Conservation (phyloP, 2,797 vertebrate genomes). For the Acanthurus tractus region DNA sequence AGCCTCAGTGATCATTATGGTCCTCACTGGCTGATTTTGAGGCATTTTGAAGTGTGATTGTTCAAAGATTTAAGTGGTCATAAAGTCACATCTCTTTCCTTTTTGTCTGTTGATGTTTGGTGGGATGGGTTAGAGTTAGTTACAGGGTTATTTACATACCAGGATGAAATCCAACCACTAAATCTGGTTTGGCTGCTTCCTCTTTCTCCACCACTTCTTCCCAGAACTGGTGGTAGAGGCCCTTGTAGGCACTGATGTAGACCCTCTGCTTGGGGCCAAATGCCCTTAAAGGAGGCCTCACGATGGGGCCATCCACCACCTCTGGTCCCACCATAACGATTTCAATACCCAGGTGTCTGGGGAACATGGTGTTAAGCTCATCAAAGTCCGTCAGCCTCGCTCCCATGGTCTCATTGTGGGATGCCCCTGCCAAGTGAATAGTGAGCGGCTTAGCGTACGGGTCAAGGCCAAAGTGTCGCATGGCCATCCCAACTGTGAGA, state of each 20-base stretch:
- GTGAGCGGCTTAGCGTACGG: slow-evolving; percentile 87
- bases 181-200: slow-evolving; percentile 86
- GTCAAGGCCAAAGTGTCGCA: slow-evolving; percentile 84
- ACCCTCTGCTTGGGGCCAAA: slow-evolving; percentile 85
- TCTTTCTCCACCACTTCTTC: slow-evolving; percentile 92
- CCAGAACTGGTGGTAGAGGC: slow-evolving; percentile 94
- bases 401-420: slow-evolving; percentile 90
- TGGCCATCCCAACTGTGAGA: slow-evolving; percentile 85
- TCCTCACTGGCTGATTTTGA: slow-evolving; percentile 29
- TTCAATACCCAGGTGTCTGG: slow-evolving; percentile 89
- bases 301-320: slow-evolving; percentile 85
- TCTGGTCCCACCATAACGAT: slow-evolving; percentile 94
- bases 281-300: slow-evolving; percentile 86
- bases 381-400: slow-evolving; percentile 89
- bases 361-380: slow-evolving; percentile 92
- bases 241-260: slow-evolving; percentile 91
- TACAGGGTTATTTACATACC: slow-evolving; percentile 76
- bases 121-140: too few relatives aligned
- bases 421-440: slow-evolving; percentile 92
- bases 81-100: neutral
- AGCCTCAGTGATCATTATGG: slow-evolving; percentile 2
- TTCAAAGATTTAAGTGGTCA: neutral
- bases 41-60: neutral
- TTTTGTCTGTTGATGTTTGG: too few relatives aligned
- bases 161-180: slow-evolving; percentile 94